A percentile compares a stretch with the other conserved stretches of the same genome.
These are phyloP conservation scores for Cephus runcator DNA, from an alignment of 2,888 invertebrate genomes.

Conservation along the genomic window DNA sequence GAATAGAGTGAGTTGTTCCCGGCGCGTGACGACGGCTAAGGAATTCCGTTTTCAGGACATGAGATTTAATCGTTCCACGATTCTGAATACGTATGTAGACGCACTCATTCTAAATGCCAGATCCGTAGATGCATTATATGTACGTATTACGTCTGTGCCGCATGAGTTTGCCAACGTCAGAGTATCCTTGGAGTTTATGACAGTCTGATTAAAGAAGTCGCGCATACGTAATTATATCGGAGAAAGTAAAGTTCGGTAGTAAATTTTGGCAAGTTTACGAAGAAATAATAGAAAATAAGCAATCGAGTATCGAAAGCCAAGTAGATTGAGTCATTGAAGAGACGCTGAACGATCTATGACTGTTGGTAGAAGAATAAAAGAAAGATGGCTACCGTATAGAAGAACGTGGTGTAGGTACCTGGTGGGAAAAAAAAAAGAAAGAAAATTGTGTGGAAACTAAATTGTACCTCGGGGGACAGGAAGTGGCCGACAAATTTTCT, in stretches of 20 bases:
- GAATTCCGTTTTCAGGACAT: background rate
- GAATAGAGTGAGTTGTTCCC: background rate
- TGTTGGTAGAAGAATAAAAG: background rate
- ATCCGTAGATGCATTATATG: background rate
- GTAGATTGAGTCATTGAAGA: background rate
- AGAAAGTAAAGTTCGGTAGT: background rate
- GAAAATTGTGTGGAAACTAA: background rate
- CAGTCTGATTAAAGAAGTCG: background rate
- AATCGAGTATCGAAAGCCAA: background rate
- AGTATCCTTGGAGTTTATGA: background rate
- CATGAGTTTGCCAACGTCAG: background rate
- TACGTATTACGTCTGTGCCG: background rate
- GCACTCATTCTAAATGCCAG: background rate
- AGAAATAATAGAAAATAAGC: background rate
- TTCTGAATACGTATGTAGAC: background rate
- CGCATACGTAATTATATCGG: background rate
- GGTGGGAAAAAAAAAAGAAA: background rate
- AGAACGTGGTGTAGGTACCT: background rate
- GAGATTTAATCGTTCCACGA: background rate
- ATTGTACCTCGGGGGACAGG: background rate
- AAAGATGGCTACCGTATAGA: background rate
- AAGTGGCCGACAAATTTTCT: background rate
- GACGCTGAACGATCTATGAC: background rate
- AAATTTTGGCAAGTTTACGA: background rate
- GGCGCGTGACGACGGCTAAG: background rate